These are phyloP conservation scores for Lytechinus variegatus DNA, from an alignment of 35 echinoderm and acorn worm species.

Conservation along the genomic window DNA sequence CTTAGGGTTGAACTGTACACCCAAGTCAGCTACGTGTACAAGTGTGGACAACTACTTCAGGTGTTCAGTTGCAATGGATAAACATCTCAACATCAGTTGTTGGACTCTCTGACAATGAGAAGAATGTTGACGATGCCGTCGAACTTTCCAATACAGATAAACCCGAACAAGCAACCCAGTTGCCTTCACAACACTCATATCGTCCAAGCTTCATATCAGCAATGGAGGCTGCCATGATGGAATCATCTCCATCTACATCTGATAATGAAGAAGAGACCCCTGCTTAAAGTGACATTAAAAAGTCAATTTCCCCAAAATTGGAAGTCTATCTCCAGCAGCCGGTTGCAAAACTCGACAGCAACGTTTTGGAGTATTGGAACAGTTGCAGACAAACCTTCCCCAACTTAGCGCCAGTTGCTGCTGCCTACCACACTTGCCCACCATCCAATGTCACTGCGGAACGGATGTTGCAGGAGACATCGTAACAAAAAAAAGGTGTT, in stretches of 20 bases:
- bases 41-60: neutral
- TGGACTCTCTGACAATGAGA: neutral
- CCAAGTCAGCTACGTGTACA: conserved; percentile 48
- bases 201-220: neutral
- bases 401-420: too few species aligned
- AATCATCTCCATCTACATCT: neutral
- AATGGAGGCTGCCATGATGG: conserved; percentile 21
- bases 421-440: too few species aligned
- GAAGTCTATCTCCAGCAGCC: neutral
- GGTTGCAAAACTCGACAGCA: neutral
- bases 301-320: neutral
- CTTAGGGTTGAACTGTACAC: conserved; percentile 54
- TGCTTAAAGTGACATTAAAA: neutral
- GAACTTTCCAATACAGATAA: too few species aligned
- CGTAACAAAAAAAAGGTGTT: too few species aligned
- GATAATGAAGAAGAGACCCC: neutral
- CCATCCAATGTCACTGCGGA: too few species aligned
- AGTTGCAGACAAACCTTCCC: neutral
- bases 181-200: too few species aligned
- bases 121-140: neutral
- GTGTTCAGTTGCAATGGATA: too few species aligned
- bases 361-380: neutral
- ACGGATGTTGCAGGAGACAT: too few species aligned
- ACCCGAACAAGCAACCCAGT: too few species aligned
- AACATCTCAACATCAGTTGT: neutral